Base-by-base conservation (phyloP, 2,888 invertebrate genomes). In the Zaprionus obscuricornis region DNA sequence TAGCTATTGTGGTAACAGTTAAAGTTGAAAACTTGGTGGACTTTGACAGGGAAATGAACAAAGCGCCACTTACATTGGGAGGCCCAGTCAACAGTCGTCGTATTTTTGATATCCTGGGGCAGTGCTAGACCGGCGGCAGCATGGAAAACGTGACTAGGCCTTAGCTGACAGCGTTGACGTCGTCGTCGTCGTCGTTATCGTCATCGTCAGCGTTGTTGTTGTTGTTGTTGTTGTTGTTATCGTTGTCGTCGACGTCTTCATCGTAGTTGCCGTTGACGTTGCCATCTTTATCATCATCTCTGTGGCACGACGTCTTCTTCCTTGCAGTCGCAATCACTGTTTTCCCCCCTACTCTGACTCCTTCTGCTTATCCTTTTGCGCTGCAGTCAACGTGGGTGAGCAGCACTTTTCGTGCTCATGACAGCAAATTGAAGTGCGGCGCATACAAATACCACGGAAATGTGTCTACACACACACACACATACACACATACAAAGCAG, bases 111-210 rank as follows among this genome's bases (percentile, higher is more conserved):
- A 36, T 47, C n/a, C 10, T 8, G 22, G 2, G 7, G 31, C 31
- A 31, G 24, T 8, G 24, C 5, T 2, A 7, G 13, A 10, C 8
- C 10, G 42, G 10, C 17, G 24, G 45, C 42, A 34, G 16, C 20
- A 22, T 27, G 40, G 37, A 50, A 58, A 75, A 78, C 75, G 78
- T 78, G 78, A 75, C 78, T 73, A 75, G 71, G 59, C 64, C 70
- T 73, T 73, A 62, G 56, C 64, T 67, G 67, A 37, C 56, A 45
- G 33, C 51, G 69, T 42, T 56, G 24, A 47, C 34, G 36, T 22
- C 24, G 34, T 34, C 29, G 20, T 8, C 13, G 42, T 47, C 40
- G 16, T 22, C 11, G 39, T 16, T 31, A 33, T 20, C 18, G 59
- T 27, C 18, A 17, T 24, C 13, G 8, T 20, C 2, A 4, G 14